Base-by-base conservation (phyloP, 2,888 invertebrate species). In the Pollenia angustigena region DNA sequence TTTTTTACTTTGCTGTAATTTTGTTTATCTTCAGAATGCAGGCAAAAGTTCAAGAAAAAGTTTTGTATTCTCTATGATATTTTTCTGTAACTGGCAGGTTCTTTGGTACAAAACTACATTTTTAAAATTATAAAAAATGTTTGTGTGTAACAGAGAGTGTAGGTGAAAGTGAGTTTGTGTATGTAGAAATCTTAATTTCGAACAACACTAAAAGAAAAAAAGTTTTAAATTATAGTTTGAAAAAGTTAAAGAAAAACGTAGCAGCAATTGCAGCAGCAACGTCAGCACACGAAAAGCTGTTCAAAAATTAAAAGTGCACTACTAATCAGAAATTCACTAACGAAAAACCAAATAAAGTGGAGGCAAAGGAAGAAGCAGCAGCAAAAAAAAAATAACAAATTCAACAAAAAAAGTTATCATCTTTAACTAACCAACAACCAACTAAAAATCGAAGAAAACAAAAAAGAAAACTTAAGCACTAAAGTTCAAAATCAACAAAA, bases 21-120 rank as follows among this genome's bases (percentile, higher is more conserved):
- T 68, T 85, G 74, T 85, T 86, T 86, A 86, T 86, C 85, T 86
- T 64, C 16, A 46, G 52, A 75, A 75, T 86, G 85, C 85, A 86
- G 85, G 82, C 85, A 44, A 75, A 75, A 52, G 42, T 48, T 60
- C 1, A 75, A 85, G 69, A 18, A 76, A 64, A 76, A 76, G 52
- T 66, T 72, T 72, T 75, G 4, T 50, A 10, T 62, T 72, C 44
- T 60, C 23, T 18, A 3, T 54, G 23, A 23, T 68, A 44, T 68
- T 50, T 44, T 8, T 52, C 60, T 74, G 14, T 42, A 60, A 75
- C 40, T 80, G 18, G 46, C 69, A 56, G 32, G 75, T 48, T 46
- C 16, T 79, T 54, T 60, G 79, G 52, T 32, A 46, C 32, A 66
- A 75, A 66, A 71, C 32, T 56, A 66, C n/a, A 56, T 52, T 32